These are phyloP conservation scores for Cololabis saira DNA, from an alignment of 2,113 vertebrate genomes.

Conservation along the genomic window DNA sequence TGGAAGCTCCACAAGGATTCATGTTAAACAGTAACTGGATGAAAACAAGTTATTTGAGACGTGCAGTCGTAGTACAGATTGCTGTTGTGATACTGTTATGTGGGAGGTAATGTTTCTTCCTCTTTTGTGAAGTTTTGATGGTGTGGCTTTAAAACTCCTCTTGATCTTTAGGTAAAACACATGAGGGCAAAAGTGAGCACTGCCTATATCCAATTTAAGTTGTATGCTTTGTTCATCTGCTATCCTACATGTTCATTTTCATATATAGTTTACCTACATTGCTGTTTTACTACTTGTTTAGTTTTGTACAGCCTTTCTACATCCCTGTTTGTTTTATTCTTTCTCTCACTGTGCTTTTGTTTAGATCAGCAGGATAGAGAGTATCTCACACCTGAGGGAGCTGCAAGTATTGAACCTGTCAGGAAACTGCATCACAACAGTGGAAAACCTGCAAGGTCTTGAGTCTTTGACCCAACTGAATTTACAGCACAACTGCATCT, in stretches of 20 bases:
- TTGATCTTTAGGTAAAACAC: neutral
- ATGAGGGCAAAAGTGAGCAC: too few species aligned
- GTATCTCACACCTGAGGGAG: constrained; percentile 86
- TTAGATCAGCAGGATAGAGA: constrained; percentile 92
- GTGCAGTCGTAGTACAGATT: neutral
- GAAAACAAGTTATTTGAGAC: neutral
- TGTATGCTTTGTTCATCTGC: too few species aligned
- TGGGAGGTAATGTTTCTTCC: too few species aligned
- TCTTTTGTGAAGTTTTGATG: too few species aligned
- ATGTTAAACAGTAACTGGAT: neutral
- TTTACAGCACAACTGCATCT: constrained; percentile 90
- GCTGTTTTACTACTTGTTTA: too few species aligned
- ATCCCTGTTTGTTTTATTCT: neutral
- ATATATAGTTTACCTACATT: too few species aligned
- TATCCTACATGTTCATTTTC: too few species aligned
- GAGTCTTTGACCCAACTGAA: constrained; percentile 90
- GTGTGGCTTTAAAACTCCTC: neutral
- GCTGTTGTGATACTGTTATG: neutral
- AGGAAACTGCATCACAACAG: constrained; percentile 86
- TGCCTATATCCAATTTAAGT: too few species aligned
- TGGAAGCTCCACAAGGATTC: constrained; percentile 20
- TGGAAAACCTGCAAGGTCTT: constrained; percentile 90
- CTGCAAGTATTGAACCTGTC: constrained; percentile 93
- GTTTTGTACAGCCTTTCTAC: neutral
- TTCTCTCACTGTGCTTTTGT: constrained; percentile 21